phyloP scores from a whole-genome alignment of 2,888 invertebrate genomes.

The Cheilosia pagana region DNA sequence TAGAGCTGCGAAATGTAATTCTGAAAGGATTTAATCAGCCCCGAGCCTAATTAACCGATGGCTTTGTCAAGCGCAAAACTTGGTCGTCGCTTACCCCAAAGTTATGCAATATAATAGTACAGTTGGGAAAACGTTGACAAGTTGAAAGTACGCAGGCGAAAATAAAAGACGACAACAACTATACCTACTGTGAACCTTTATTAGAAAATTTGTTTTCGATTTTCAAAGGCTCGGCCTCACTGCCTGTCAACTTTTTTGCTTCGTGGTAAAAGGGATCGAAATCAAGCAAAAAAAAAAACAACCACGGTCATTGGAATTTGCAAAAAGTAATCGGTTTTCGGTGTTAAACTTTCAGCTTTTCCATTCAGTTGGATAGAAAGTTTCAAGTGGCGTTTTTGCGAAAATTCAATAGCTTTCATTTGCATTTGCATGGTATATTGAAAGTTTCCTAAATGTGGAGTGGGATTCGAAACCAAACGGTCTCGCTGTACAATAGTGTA shows the following conservation, averaged over 20 bases:
- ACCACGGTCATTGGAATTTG: conserved; percentile 17
- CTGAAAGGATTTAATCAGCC: conserved; percentile 45
- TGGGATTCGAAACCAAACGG: neutral
- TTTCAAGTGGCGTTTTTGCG: conserved; percentile 63
- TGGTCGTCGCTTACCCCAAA: conserved; percentile 12
- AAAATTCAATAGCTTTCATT: conserved; percentile 59
- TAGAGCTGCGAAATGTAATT: conserved; percentile 12
- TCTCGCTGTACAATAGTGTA: neutral
- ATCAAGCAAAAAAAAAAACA: conserved; percentile 22
- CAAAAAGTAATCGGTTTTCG: conserved; percentile 36
- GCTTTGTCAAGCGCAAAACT: conserved; percentile 42
- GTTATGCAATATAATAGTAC: conserved; percentile 36
- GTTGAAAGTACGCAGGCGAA: neutral
- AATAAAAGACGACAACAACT: neutral
- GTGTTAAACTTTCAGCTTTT: conserved; percentile 54
- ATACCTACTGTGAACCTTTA: neutral
- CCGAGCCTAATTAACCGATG: conserved; percentile 51
- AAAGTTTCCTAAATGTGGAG: conserved; percentile 39
- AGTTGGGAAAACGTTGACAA: conserved; percentile 3
- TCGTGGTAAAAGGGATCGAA: neutral
- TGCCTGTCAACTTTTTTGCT: conserved; percentile 36
- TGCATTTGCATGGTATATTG: conserved; percentile 55
- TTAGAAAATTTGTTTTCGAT: conserved; percentile 23
- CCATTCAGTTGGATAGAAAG: conserved; percentile 49
- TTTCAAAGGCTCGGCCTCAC: conserved; percentile 5